These are phyloP conservation scores for Pseudomyrmex pallidus DNA, from an alignment of 1,140 invertebrate genomes.

Conservation along the genomic window DNA sequence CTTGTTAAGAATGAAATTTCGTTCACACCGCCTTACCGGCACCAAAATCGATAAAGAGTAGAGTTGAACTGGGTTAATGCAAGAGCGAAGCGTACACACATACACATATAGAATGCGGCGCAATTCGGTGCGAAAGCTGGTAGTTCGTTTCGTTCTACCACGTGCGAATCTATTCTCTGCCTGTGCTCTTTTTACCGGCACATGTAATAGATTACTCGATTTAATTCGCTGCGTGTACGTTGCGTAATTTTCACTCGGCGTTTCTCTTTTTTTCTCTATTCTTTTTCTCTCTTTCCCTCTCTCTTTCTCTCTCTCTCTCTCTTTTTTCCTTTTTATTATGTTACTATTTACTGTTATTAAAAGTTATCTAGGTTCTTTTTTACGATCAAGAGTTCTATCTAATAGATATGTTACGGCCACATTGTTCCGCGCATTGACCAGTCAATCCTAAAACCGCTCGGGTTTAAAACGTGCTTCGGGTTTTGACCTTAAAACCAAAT, in stretches of 20 bases:
- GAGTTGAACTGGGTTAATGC: constrained; percentile 70
- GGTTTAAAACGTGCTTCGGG: too few relatives aligned
- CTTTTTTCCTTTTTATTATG: too few relatives aligned
- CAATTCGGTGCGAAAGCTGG: constrained; percentile 41
- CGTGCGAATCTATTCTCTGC: constrained; percentile 27
- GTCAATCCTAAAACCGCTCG: too few relatives aligned
- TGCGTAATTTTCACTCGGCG: constrained; percentile 27
- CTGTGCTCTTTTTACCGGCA: constrained; percentile 35
- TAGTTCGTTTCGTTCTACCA: constrained; percentile 45
- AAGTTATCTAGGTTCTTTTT: neutral
- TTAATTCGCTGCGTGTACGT: constrained; percentile 52
- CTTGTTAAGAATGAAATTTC: constrained; percentile 73
- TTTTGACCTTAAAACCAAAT: too few relatives aligned
- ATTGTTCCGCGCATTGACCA: too few relatives aligned
- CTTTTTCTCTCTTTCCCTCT: neutral
- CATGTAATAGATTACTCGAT: constrained; percentile 55
- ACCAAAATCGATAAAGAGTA: constrained; percentile 67
- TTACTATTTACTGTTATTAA: neutral
- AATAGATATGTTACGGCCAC: too few relatives aligned
- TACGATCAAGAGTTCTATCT: too few relatives aligned
- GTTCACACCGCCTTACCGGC: constrained; percentile 68
- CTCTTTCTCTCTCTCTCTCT: too few relatives aligned
- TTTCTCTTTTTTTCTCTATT: neutral
- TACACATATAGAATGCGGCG: neutral
- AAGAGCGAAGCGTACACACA: constrained; percentile 13